Base-by-base conservation (phyloP, 2,888 invertebrate genomes). In the Thyatira batis region DNA sequence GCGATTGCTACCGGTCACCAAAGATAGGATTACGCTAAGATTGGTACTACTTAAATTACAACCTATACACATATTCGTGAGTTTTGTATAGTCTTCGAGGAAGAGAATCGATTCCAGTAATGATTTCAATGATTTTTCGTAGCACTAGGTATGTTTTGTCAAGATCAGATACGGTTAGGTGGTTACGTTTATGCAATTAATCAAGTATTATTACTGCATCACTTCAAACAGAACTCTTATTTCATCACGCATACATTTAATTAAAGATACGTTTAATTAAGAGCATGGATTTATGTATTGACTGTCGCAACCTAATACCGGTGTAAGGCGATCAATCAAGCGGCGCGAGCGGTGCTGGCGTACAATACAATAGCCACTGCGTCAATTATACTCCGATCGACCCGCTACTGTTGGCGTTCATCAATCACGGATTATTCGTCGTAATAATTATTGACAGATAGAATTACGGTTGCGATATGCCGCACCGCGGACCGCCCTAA, bases 401-500 rank as follows among this genome's bases (percentile, higher is more conserved):
- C 61, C 59, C 68, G 79, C 89, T 89, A 85, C 90, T 80, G 89
- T 86, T 77, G 76, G 71, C 78, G 67, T 76, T 78, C 85, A 89
- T 89, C 87, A 88, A 89, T 90, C 89, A 84, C 62, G 77, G 80
- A 85, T 87, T 85, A 87, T 77, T 75, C 75, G 63, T 64, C 65
- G 75, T 85, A 85, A 86, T 89, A 83, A 87, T 86, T 86, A 90
- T 85, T 87, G 88, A 89, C 88, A 81, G 82, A 70, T 66, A 69
- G 77, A 79, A 80, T 80, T 79, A 80, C 74, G 63, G 73, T 58
- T 66, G 54, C 57, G 69, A 61, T 66, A 66, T 57, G 50, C 53
- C 61, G 65, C n/a, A 67, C 59, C 65, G 76, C 61, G 65, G 3
- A 67, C 59, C 65, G 76, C 70, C 65, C 71, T 74, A 78, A 80